Evolutionary conservation across 2,797 vertebrate species (phyloP).

Genomic region (Enteromius viviparus): DNA sequence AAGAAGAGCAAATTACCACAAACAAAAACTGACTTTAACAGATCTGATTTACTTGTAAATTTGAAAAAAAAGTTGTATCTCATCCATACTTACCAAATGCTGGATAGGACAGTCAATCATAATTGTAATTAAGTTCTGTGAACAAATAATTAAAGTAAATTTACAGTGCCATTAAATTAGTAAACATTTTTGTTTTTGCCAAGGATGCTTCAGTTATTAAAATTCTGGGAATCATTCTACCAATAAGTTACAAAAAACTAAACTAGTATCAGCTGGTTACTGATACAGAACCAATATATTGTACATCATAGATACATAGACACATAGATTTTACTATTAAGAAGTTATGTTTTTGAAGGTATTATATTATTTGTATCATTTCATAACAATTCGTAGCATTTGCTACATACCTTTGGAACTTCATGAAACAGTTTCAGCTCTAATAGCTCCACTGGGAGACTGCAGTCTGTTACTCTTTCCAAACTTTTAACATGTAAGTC

Average conservation of each 20-base stretch:
- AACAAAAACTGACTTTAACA: neutral
- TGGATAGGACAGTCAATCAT: conserved; percentile 89
- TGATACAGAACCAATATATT: neutral
- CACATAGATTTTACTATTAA: neutral
- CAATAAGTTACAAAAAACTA: too few species aligned
- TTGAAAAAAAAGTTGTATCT: neutral
- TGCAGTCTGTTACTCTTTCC: conserved; percentile 79
- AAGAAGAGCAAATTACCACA: neutral
- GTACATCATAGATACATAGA: too few species aligned
- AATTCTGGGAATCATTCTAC: too few species aligned
- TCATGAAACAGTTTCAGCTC: conserved; percentile 83
- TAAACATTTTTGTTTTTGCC: neutral
- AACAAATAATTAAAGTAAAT: conserved; percentile 38
- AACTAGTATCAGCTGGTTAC: neutral
- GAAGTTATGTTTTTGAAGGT: neutral
- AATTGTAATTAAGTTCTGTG: conserved; percentile 84
- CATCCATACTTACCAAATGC: conserved; percentile 82
- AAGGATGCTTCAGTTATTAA: neutral
- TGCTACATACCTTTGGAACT: conserved; percentile 81
- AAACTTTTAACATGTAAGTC: conserved; percentile 84
- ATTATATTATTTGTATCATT: neutral
- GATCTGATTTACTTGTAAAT: neutral
- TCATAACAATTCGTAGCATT: neutral
- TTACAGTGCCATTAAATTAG: neutral
- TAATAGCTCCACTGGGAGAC: conserved; percentile 83